Evolutionary conservation across 2,888 invertebrate genomes (phyloP).

Genomic region (Amorpha juglandis): DNA sequence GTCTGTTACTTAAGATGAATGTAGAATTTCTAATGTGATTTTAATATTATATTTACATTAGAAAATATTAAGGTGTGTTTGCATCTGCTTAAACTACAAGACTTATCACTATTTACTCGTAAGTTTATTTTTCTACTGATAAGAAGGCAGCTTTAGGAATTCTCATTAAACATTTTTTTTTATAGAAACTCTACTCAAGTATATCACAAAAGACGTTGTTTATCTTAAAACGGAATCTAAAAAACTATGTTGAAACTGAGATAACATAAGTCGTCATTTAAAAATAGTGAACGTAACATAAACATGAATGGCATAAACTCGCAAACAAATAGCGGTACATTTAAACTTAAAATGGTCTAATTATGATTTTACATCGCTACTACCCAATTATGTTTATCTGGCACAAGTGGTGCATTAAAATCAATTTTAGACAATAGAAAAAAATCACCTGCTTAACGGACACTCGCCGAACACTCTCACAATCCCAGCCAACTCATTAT

Average conservation of each 20-base stretch:
- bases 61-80: background rate
- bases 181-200: background rate
- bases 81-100: background rate
- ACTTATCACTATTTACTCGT: background rate
- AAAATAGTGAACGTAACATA: background rate
- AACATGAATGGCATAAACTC: constrained; percentile 3
- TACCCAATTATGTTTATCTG: constrained; percentile 37
- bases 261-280: background rate
- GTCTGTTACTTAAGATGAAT: no score
- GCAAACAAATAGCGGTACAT: constrained; percentile 27
- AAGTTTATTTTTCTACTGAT: background rate
- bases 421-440: constrained; percentile 18
- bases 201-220: background rate
- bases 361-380: constrained; percentile 44
- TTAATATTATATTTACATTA: no score
- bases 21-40: no score
- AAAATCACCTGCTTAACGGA: constrained; percentile 76
- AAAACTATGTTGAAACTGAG: background rate
- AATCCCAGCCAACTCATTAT: constrained; percentile 80
- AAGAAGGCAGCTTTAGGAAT: background rate
- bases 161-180: constrained; percentile 2
- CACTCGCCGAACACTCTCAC: constrained; percentile 70
- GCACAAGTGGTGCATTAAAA: constrained; percentile 24
- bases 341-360: constrained; percentile 39
- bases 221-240: constrained; percentile 8